A percentile compares a stretch with the other conserved stretches of the same genome.
phyloP scores from a whole-genome alignment of 2,797 vertebrate species.

The Poecilia velifera region DNA sequence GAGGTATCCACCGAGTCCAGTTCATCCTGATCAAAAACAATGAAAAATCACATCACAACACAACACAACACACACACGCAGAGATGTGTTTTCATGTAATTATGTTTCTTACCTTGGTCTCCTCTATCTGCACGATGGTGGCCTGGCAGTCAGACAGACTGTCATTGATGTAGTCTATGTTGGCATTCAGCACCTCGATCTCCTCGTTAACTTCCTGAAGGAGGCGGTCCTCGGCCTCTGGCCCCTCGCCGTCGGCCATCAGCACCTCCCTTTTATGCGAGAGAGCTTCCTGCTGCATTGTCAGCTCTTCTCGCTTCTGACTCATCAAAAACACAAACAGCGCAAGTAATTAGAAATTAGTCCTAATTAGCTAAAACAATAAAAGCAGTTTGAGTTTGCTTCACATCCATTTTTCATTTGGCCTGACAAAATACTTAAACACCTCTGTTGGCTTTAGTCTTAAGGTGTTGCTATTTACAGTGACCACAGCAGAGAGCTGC shows the following conservation, averaged over 20 bases:
- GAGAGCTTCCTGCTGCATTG: constrained; percentile 89
- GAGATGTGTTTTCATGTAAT: background rate
- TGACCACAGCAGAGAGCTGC: background rate
- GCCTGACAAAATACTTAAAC: background rate
- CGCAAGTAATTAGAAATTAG: background rate
- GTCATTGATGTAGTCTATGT: constrained; percentile 98
- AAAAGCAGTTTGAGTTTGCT: background rate
- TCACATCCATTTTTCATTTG: background rate
- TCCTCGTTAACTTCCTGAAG: constrained; percentile 94
- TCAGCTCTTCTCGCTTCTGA: constrained; percentile 97
- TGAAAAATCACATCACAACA: background rate
- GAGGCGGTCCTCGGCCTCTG: constrained; percentile 87
- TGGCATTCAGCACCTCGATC: constrained; percentile 93
- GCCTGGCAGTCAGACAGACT: constrained; percentile 97
- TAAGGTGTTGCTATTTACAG: background rate
- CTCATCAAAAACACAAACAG: constrained; percentile 38
- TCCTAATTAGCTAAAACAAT: background rate
- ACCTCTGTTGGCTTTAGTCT: background rate
- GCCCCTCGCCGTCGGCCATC: constrained; percentile 80
- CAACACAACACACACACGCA: background rate
- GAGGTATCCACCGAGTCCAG: constrained; percentile 96
- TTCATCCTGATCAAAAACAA: constrained; percentile 85
- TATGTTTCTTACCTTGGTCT: constrained; percentile 87
- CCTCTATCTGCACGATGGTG: constrained; percentile 97
- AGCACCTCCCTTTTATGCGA: constrained; percentile 86